A percentile compares a stretch with the other conserved stretches of the same genome.
Conservation (phyloP, 1,140 invertebrate genomes). For the Adoxophyes honmai region DNA sequence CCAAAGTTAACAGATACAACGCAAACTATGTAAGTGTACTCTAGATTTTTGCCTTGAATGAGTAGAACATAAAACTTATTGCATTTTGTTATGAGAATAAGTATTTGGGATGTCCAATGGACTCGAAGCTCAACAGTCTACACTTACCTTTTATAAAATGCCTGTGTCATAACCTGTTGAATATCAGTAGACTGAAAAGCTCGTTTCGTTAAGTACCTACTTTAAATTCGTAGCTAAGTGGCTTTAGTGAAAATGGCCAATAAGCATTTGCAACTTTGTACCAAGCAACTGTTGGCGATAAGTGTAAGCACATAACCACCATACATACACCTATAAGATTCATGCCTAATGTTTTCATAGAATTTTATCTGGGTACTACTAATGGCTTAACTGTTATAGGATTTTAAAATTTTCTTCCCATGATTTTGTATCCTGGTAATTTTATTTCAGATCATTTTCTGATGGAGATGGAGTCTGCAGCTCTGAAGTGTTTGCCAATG, state of each 20-base stretch:
- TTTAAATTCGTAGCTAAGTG: no score
- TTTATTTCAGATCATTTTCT: conserved; percentile 80
- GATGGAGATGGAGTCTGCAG: conserved; percentile 84
- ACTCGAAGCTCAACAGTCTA: not conserved
- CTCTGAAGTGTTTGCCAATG: conserved; percentile 81
- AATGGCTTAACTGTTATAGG: no score
- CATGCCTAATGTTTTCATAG: no score
- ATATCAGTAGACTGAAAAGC: not conserved
- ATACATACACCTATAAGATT: not conserved
- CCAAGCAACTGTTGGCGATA: no score
- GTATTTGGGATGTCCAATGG: not conserved
- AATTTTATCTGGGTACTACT: no score
- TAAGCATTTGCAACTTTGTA: no score
- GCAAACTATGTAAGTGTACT: conserved; percentile 67
- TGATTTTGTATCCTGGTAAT: no score
- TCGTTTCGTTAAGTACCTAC: not conserved
- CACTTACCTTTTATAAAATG: no score
- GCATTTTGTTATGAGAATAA: not conserved
- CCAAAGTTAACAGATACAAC: conserved; percentile 60
- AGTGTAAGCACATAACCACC: no score
- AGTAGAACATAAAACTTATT: conserved; percentile 17
- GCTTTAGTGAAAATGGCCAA: no score
- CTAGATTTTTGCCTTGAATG: conserved; percentile 10
- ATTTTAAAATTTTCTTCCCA: no score
- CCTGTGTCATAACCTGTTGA: conserved; percentile 24